These are phyloP conservation scores for Ommatoiulus sabulosus DNA, from an alignment of 2,888 invertebrate genomes.

Conservation along the genomic window DNA sequence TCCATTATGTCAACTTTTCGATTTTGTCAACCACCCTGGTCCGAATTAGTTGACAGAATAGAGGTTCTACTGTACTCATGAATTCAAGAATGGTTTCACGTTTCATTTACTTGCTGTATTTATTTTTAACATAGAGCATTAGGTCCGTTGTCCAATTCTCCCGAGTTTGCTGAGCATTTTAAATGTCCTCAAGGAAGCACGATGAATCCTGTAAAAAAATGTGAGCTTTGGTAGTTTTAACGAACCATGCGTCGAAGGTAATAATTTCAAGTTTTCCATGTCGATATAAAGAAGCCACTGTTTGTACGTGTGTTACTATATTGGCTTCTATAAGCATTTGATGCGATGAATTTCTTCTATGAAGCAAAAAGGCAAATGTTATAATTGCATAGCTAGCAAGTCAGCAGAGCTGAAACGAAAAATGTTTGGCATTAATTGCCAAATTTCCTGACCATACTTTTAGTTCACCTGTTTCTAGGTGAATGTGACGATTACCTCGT, in stretches of 20 bases:
- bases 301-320: neutral
- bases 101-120: neutral
- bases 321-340: neutral
- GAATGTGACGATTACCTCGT: neutral
- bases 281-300: neutral
- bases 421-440: neutral
- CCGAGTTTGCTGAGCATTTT: constrained; percentile 85
- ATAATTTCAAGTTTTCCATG: constrained; percentile 31
- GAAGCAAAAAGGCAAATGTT: neutral
- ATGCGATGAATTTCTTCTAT: neutral
- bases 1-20: too few species aligned
- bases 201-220: constrained; percentile 88
- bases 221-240: constrained; percentile 83
- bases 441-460: neutral
- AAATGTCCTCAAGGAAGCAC: constrained; percentile 78
- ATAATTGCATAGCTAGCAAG: neutral
- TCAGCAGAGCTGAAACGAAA: neutral
- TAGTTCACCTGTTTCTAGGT: neutral
- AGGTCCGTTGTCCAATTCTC: constrained; percentile 86
- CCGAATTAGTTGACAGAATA: too few species aligned
- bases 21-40: too few species aligned
- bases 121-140: constrained; percentile 74
- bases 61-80: too few species aligned
- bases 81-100: neutral
- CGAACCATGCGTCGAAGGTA: neutral